These are phyloP conservation scores for Eurytoma californica DNA, from an alignment of 2,888 invertebrate species.

Conservation along the genomic window DNA sequence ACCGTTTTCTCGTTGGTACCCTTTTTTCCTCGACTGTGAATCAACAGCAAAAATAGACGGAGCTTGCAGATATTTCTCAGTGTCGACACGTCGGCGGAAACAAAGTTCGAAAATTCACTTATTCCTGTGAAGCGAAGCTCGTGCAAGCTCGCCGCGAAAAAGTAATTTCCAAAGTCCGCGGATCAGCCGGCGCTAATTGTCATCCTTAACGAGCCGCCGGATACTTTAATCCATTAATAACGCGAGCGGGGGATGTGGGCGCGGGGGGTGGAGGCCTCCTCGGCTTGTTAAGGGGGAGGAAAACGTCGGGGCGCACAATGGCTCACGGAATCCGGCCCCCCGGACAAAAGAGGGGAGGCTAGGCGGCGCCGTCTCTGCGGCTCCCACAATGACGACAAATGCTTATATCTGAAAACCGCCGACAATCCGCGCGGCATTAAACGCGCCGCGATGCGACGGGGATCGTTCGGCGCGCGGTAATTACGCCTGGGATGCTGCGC, in stretches of 20 bases:
- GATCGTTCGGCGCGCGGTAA: background rate
- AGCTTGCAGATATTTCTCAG: no score
- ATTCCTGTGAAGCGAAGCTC: background rate
- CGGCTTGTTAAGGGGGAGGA: background rate
- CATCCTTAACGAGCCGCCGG: background rate
- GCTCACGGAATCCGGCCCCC: background rate
- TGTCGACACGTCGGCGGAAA: no score
- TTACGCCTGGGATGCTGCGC: background rate
- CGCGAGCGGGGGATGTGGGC: background rate
- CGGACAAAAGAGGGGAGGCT: background rate
- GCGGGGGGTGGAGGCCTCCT: background rate
- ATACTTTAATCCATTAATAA: constrained; percentile 28
- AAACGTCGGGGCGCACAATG: background rate
- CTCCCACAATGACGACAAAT: background rate
- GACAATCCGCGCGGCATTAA: background rate
- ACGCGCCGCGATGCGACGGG: background rate
- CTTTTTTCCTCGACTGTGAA: no score
- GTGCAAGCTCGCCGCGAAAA: background rate
- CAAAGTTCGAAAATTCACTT: background rate
- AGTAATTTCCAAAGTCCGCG: background rate
- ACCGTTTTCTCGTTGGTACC: background rate
- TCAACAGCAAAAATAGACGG: no score
- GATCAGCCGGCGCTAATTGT: background rate
- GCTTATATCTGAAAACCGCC: background rate
- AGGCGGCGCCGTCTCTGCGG: background rate